Base-by-base conservation (phyloP, 2,113 vertebrate genomes). In the Halichoerus grypus region DNA sequence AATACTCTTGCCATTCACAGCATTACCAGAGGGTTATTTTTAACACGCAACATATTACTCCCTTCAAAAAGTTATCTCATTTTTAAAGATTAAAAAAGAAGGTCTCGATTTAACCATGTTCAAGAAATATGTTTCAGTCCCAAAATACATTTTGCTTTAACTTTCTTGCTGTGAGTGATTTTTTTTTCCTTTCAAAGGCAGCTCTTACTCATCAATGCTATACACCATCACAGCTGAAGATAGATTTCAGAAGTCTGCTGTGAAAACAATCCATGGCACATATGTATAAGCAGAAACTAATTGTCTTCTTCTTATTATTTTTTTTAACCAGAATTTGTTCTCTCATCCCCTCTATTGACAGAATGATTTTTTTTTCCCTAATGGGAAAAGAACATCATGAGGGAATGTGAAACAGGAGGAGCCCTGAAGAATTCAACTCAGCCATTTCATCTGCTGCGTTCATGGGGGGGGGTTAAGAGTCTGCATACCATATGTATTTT, bases 61-160 rank as follows among this genome's bases (percentile, higher is more conserved):
- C 55, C 74, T 93, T 89, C 26, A 83, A 74, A 97, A 93, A 88
- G 24, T 74, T 82, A 31, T 33, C 65, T 85, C 74, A 86, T 86
- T 91, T 84, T 97, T 83, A 95, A 96, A 92, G 79, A 86, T 83
- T 80, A 92, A 83, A 83, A 55, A 88, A 86, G n/a, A 69, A 77
- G n/a, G 7, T 69, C 57, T 76, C 74, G n/a, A 92, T 95, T 86
- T 80, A 79, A 95, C 4, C 57, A 80, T 82, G 31, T 57, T 94
- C 81, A 95, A 83, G 79, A 92, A 97, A 91, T 46, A 39, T 95
- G 31, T 42, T 96, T 92, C 57, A 59, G 51, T 57, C 67, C 51
- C 84, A 53, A 96, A 97, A 96, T 90, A 95, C 9, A 94, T 94
- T 97, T 76, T 26, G 4, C 24, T 96, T 76, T 82, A 86, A 83